Percentiles rank a stretch among this genome's conserved stretches.
phyloP scores from a whole-genome alignment of 2,113 vertebrate species.

The Embiotoca jacksoni region DNA sequence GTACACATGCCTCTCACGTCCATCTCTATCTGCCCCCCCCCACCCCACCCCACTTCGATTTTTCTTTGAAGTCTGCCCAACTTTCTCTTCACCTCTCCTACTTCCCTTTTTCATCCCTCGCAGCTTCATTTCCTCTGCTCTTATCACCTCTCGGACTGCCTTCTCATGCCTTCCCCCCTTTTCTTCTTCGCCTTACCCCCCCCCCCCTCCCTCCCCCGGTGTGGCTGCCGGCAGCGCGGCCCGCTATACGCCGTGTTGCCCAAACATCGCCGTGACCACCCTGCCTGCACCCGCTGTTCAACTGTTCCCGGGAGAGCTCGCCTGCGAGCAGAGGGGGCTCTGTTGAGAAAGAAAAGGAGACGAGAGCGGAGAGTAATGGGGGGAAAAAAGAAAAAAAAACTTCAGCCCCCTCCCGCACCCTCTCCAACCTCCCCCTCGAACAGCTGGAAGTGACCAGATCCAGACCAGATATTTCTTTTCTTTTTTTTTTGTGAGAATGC shows the following conservation, averaged over 20 bases:
- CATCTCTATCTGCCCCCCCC: not conserved
- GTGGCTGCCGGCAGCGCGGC: not conserved
- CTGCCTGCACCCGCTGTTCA: conserved; percentile 56
- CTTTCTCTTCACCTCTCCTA: conserved; percentile 21
- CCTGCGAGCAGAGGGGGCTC: conserved; percentile 40
- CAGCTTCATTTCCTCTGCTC: conserved; percentile 2
- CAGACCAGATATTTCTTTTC: not conserved
- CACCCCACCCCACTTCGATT: conserved; percentile 16
- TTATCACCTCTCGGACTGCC: conserved; percentile 21
- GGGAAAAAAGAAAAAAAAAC: conserved; percentile 40
- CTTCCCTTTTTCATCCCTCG: not conserved
- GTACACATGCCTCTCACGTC: not conserved
- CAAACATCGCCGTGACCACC: conserved; percentile 55
- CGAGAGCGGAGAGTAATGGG: conserved; percentile 1
- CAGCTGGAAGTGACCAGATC: conserved; percentile 33
- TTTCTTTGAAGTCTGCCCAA: conserved; percentile 56
- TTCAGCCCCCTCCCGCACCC: not conserved
- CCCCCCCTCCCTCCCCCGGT: conserved; percentile 1
- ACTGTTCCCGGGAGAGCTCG: conserved; percentile 57
- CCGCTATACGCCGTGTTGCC: conserved; percentile 9
- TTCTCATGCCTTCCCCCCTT: conserved; percentile 16
- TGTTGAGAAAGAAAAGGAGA: conserved; percentile 33
- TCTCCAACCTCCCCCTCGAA: not conserved
- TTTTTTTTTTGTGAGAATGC: not conserved
- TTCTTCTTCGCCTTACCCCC: conserved; percentile 18